Conservation (phyloP, 1,140 invertebrate genomes). For the Drosophila ohnishii region DNA sequence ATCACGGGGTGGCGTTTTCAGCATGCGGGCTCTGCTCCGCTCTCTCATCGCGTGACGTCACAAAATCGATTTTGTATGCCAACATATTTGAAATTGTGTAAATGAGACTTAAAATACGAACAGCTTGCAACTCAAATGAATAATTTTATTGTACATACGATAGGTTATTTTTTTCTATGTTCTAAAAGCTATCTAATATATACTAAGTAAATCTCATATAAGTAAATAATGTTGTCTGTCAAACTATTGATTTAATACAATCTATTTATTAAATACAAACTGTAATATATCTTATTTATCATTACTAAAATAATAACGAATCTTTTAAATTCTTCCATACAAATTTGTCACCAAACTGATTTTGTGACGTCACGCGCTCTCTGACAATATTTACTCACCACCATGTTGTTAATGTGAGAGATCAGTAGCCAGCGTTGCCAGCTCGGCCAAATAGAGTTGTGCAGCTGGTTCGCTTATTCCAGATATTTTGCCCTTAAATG, state of each 20-base stretch:
- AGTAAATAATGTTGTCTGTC: too few species aligned
- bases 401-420: slow-evolving; percentile 15
- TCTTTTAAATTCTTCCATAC: neutral
- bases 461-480: slow-evolving; percentile 53
- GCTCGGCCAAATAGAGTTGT: slow-evolving; percentile 4
- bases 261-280: too few species aligned
- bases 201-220: too few species aligned
- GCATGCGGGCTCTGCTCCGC: neutral
- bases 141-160: neutral
- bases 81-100: too few species aligned
- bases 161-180: too few species aligned
- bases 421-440: slow-evolving; percentile 55
- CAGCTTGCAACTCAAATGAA: too few species aligned
- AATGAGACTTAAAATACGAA: accelerated
- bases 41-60: slow-evolving; percentile 25
- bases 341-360: neutral
- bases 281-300: too few species aligned
- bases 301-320: too few species aligned
- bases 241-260: too few species aligned
- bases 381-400: neutral
- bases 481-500: slow-evolving; percentile 31
- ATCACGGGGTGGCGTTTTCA: slow-evolving; percentile 2
- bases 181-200: too few species aligned
- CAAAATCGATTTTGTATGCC: neutral
- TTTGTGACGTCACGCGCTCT: slow-evolving; percentile 38